A percentile compares a stretch with the other conserved stretches of the same genome.
Evolutionary conservation across 2,113 vertebrate species (phyloP).

Genomic region (Atrichornis clamosus): DNA sequence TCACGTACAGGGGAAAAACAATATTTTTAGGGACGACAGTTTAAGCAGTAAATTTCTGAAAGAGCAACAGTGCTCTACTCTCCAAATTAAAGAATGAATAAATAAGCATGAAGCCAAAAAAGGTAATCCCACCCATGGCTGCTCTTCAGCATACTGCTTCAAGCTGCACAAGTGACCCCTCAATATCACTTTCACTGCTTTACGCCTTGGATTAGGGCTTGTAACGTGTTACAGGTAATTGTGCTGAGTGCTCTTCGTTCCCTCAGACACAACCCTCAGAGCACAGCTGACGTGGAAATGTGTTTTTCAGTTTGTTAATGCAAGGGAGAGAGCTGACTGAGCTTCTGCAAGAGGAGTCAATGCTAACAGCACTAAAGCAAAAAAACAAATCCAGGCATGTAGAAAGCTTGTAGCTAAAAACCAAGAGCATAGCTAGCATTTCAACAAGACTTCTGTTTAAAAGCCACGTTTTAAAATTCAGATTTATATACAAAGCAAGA

Average conservation of each 20-base stretch:
- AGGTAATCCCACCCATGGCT: neutral
- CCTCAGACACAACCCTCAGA: neutral
- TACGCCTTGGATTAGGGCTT: neutral
- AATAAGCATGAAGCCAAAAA: neutral
- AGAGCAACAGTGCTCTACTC: neutral
- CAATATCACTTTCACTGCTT: neutral
- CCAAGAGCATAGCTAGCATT: neutral
- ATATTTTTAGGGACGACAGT: neutral
- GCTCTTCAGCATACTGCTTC: neutral
- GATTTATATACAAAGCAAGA: neutral
- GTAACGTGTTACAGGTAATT: accelerated
- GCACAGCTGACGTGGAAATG: neutral
- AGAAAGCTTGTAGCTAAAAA: neutral
- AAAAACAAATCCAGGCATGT: neutral
- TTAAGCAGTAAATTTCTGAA: neutral
- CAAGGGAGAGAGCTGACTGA: neutral
- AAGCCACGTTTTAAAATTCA: neutral
- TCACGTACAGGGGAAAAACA: accelerated
- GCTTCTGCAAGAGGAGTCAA: neutral
- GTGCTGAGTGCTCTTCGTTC: neutral
- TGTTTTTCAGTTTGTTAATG: neutral
- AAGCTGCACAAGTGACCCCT: neutral
- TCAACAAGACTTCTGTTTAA: neutral
- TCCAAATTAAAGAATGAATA: neutral
- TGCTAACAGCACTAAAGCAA: neutral